These are phyloP conservation scores for Eulemur albifrons DNA, from an alignment of 2,797 vertebrate genomes.

Conservation along the genomic window DNA sequence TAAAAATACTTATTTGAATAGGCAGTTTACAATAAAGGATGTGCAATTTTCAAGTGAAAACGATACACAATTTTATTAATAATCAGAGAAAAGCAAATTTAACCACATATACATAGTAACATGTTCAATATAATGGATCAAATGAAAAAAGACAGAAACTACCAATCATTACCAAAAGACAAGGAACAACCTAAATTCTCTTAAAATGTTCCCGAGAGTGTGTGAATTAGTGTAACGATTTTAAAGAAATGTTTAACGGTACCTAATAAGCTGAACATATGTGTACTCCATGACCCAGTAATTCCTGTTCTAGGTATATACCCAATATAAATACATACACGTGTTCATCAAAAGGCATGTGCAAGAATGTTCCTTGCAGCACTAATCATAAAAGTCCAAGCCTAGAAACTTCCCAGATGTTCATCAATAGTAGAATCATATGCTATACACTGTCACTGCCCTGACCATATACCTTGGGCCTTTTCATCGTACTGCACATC, in stretches of 20 bases:
- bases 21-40: neutral
- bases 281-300: neutral
- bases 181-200: neutral
- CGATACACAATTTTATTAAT: neutral
- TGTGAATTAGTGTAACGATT: neutral
- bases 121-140: neutral
- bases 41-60: neutral
- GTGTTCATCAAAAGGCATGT: neutral
- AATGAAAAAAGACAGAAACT: slow-evolving; percentile 3
- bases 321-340: neutral
- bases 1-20: neutral
- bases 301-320: neutral
- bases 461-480: neutral
- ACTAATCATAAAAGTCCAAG: neutral
- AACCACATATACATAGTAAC: neutral
- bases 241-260: neutral
- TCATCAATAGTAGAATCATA: neutral
- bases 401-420: slow-evolving; percentile 14
- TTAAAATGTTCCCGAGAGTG: neutral
- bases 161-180: neutral
- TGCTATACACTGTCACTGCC: neutral
- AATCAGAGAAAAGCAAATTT: neutral
- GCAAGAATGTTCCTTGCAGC: neutral
- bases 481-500: neutral
- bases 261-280: neutral